Conservation (phyloP, 2,888 invertebrate genomes). For the Synergus umbraculus region DNA sequence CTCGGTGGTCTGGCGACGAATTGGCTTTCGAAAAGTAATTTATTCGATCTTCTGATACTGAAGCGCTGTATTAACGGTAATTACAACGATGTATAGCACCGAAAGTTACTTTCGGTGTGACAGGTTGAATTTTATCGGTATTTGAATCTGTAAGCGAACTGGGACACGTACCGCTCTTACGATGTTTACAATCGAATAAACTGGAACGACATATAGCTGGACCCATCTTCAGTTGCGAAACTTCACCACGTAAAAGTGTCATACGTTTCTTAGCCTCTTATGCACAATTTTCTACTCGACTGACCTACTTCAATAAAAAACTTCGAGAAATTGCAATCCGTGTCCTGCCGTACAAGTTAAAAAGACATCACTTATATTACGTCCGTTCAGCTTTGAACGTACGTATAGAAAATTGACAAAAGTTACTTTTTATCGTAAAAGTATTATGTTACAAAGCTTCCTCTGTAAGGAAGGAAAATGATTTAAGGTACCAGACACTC, state of each 20-base stretch:
- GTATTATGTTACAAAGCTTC: no score
- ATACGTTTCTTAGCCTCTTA: slow-evolving; percentile 24
- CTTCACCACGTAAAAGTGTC: slow-evolving; percentile 22
- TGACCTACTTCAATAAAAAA: slow-evolving; percentile 13
- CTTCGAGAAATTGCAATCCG: slow-evolving; percentile 1
- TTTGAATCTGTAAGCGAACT: slow-evolving; percentile 27
- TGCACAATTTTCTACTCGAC: slow-evolving; percentile 15
- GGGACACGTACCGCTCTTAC: slow-evolving; percentile 2
- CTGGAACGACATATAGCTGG: slow-evolving; percentile 28
- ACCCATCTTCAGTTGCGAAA: slow-evolving; percentile 39
- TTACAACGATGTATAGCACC: slow-evolving; percentile 14
- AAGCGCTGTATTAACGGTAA: slow-evolving; percentile 28
- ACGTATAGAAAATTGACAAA: no score
- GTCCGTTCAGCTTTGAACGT: no score
- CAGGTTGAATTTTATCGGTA: slow-evolving; percentile 13
- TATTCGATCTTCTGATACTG: slow-evolving; percentile 13
- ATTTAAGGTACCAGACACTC: no score
- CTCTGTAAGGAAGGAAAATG: no score
- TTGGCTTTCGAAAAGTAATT: slow-evolving; percentile 30
- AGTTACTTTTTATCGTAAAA: no score
- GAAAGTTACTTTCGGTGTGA: slow-evolving; percentile 32
- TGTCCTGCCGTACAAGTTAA: background rate
- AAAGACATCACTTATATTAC: no score
- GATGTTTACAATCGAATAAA: slow-evolving; percentile 39
- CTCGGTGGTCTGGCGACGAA: slow-evolving; percentile 31